phyloP scores from a whole-genome alignment of 2,113 vertebrate species.

The Pseudois nayaur region DNA sequence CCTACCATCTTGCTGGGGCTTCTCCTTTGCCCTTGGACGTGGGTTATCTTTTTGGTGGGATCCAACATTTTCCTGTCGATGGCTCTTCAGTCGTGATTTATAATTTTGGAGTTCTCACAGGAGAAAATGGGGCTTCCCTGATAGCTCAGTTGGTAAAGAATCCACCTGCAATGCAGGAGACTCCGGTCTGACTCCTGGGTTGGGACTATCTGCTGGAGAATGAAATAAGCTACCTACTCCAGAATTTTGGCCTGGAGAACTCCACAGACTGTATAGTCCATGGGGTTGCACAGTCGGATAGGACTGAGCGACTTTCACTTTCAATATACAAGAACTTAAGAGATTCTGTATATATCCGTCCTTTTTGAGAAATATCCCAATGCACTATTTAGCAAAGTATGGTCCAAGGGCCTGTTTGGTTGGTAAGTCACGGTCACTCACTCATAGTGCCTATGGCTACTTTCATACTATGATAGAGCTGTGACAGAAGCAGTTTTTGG shows the following conservation, averaged over 20 bases:
- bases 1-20: not conserved
- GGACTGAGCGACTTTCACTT: not conserved
- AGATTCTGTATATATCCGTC: not conserved
- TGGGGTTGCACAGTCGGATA: accelerated
- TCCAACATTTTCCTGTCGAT: not conserved
- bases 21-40: not conserved
- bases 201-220: not conserved
- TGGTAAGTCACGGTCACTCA: not conserved
- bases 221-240: not conserved
- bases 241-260: not conserved
- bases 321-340: not conserved
- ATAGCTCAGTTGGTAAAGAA: not conserved
- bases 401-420: not conserved
- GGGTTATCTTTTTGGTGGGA: not conserved
- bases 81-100: accelerated
- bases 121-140: not conserved
- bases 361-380: not conserved
- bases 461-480: not conserved
- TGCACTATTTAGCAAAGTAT: not conserved
- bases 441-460: not conserved
- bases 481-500: not conserved
- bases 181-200: accelerated
- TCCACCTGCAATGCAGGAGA: not conserved
- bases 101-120: not conserved
- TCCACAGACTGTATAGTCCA: not conserved